Evolutionary conservation across 2,797 vertebrate genomes (phyloP), one percentile per base, ranked within the genome.

Genomic region (Eurystomus glaucurus): DNA sequence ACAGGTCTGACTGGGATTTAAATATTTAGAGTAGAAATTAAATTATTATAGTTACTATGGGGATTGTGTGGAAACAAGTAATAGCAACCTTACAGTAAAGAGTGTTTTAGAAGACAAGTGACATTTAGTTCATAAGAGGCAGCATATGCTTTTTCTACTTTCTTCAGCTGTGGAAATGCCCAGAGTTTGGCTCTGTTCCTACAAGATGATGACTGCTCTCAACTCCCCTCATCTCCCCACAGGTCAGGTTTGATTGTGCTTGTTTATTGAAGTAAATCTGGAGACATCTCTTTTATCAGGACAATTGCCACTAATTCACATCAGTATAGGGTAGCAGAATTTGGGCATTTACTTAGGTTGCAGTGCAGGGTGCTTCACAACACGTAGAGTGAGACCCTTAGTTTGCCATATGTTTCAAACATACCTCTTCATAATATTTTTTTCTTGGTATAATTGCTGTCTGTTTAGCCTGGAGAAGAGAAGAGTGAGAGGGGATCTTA

Each of bases 1-100:
- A 83, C 33, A 60, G 58, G 15, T 93, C 95, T 96, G 60, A 75
- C 64, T 79, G 85, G 57, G 14, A 96, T 93, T 97, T 94, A 96
- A 95, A 95, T 97, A 96, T 95, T 96, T 96, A 91, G 65, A 94
- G 26, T 86, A 76, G 66, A 97, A 94, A 95, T 79, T 31, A 93
- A 93, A 71, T 51, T 78, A 97, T 96, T 85, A 83, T 88, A 57
- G 77, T 89, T 96, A 26, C 78, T 75, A 12, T 88, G 60, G 74
- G 55, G 37, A 91, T 48, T 79, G 22, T 69, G 50, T 29, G 17
- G 79, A 91, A 95, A 94, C 48, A 95, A 93, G 83, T 46, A 82
- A n/a, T 31, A 86, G 5, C 54, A 95, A 45, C 10, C 37, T 39
- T 81, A 88, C 75, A 77, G 57, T 70, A 93, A 94, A 91, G 77